A percentile compares a stretch with the other conserved stretches of the same genome.
Conservation (phyloP, 2,113 vertebrate genomes). For the Bagarius yarrelli region DNA sequence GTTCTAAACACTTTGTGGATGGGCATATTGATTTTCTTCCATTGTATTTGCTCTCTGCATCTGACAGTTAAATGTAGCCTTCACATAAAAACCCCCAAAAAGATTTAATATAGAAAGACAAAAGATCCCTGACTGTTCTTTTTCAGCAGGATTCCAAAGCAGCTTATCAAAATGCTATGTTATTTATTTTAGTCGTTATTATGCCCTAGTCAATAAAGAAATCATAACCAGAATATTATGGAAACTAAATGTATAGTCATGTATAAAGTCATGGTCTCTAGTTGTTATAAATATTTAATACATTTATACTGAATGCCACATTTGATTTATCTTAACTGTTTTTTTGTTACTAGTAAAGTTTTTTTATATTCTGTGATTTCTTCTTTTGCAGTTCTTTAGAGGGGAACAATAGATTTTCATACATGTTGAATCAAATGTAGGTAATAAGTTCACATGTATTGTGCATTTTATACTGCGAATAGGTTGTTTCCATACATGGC, state of each 20-base stretch:
- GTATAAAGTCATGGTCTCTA: neutral
- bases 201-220: neutral
- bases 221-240: too few relatives aligned
- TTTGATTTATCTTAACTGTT: neutral
- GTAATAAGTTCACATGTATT: neutral
- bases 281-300: neutral
- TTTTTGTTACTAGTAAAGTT: neutral
- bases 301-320: neutral
- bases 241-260: neutral
- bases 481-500: neutral
- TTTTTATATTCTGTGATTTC: too few relatives aligned
- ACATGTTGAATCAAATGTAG: neutral
- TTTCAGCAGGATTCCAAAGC: neutral
- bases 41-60: constrained; percentile 2
- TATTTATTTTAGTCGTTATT: neutral
- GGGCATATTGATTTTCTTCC: constrained; percentile 6
- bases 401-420: neutral
- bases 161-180: neutral
- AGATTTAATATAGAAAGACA: neutral
- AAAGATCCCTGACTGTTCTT: neutral
- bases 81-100: neutral
- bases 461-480: neutral
- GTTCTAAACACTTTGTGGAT: constrained; percentile 21
- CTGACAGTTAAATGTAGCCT: constrained; percentile 3
- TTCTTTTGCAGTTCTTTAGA: neutral